phyloP scores from a whole-genome alignment of 2,797 vertebrate genomes.

The Galagoides demidoff region DNA sequence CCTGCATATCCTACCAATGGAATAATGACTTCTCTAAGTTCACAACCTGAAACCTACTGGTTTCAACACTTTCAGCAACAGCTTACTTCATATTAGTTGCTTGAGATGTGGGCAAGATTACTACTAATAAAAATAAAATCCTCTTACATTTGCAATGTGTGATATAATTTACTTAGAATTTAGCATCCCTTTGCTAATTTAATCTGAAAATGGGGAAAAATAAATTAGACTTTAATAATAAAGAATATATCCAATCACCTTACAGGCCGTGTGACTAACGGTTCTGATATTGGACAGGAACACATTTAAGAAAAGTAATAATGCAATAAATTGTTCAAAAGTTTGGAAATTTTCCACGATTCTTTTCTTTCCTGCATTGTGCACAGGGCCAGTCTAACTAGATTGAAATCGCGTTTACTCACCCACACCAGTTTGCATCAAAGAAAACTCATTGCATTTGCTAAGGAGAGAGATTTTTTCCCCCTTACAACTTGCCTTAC shows the following conservation, averaged over 20 bases:
- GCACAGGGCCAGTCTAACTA: background rate
- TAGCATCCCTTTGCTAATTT: background rate
- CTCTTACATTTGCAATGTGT: background rate
- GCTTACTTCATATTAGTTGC: background rate
- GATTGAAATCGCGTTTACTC: background rate
- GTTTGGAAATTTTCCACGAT: background rate
- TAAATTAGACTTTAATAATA: background rate
- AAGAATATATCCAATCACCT: background rate
- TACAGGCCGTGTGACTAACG: background rate
- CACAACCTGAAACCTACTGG: background rate
- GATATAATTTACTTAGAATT: background rate
- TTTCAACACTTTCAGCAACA: background rate
- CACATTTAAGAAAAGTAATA: background rate
- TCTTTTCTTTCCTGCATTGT: background rate
- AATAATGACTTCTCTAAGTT: background rate
- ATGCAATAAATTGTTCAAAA: background rate
- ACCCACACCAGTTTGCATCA: background rate
- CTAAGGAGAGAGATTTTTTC: background rate
- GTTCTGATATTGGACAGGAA: background rate
- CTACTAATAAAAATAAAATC: conserved; percentile 30
- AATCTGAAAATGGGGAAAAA: background rate
- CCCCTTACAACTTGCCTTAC: background rate
- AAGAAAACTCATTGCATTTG: conserved; percentile 4
- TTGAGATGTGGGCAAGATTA: background rate
- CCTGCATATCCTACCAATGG: background rate